A percentile compares a stretch with the other conserved stretches of the same genome.
Conservation (phyloP, 2,888 invertebrate species). For the Protophormia terraenovae region DNA sequence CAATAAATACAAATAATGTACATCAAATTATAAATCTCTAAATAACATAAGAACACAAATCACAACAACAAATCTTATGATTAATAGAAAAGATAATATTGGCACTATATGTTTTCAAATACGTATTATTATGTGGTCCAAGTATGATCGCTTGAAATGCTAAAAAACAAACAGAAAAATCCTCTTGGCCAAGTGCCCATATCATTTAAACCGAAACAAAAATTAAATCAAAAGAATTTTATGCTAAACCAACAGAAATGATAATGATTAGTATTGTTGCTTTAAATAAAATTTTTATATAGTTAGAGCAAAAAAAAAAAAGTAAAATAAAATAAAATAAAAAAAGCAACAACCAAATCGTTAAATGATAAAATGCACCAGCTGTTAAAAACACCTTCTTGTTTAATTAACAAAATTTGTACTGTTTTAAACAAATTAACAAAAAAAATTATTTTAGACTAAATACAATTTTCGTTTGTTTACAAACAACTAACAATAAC, state of each 20-base stretch:
- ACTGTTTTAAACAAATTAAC: slow-evolving; percentile 11
- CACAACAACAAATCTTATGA: slow-evolving; percentile 4
- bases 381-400: slow-evolving; percentile 52
- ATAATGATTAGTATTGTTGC: slow-evolving; percentile 32
- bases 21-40: background rate
- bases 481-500: background rate
- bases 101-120: slow-evolving; percentile 6
- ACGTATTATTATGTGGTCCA: slow-evolving; percentile 23
- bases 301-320: no score
- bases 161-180: slow-evolving; percentile 36
- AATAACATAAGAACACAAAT: background rate
- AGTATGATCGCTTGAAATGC: slow-evolving; percentile 28
- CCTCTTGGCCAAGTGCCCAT: slow-evolving; percentile 51
- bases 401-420: slow-evolving; percentile 40
- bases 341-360: slow-evolving; percentile 3
- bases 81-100: slow-evolving; percentile 24
- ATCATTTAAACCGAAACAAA: slow-evolving; percentile 10
- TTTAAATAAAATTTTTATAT: slow-evolving; percentile 36
- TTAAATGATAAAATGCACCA: slow-evolving; percentile 40
- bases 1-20: background rate
- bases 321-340: slow-evolving; percentile 10
- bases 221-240: slow-evolving; percentile 8
- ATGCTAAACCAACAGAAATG: slow-evolving; percentile 26
- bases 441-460: background rate
- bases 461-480: background rate